Base-by-base conservation (phyloP, 2,113 vertebrate genomes). In the Dissostichus mawsoni region DNA sequence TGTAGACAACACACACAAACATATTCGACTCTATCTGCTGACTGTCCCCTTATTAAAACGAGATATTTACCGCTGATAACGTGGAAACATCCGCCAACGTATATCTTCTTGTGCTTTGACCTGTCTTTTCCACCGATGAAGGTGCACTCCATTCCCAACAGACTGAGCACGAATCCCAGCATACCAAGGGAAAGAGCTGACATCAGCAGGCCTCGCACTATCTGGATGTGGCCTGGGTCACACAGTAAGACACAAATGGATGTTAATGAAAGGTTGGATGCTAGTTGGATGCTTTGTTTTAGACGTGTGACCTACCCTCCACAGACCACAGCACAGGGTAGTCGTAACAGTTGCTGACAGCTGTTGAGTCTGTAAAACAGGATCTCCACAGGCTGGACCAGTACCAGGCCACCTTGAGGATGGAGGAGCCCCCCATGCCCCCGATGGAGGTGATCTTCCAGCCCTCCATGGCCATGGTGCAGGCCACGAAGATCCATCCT, bases 331-430 rank as follows among this genome's bases (percentile, higher is more conserved):
- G 96, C 81, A 97, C 94, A 0, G 97, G 97, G 83, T 96, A 98
- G 89, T 99, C 97, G 62, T 96, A 96, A 92, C 98, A 98, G 94
- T 96, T 98, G 92, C 90, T 95, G 80, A 98, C 95, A 1, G 96
- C 94, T 0, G 97, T 97, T 51, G 98, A 98, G 88, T 97, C 95
- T 14, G 97, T 99, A 44, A 95, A 97, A 84, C 98, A 99, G 11
- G 95, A 93, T 92, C 96, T 97, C 97, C 98, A 98, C 58, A 98
- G 93, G 86, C 97, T 99, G 92, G 98, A 96, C 96, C 96, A 99
- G 90, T 96, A 97, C 93, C 97, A 98, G 78, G 95, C 96, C 72
- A 97, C 97, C 85, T 95, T 97, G 86, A 99, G 94, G 57, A 99
- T 83, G 52, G 93, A 69, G 8, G 87, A 93, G 51, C 95, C 95